A percentile compares a stretch with the other conserved stretches of the same genome.
These are phyloP conservation scores for Elephas maximus DNA, from an alignment of 2,113 vertebrate genomes.

Conservation along the genomic window DNA sequence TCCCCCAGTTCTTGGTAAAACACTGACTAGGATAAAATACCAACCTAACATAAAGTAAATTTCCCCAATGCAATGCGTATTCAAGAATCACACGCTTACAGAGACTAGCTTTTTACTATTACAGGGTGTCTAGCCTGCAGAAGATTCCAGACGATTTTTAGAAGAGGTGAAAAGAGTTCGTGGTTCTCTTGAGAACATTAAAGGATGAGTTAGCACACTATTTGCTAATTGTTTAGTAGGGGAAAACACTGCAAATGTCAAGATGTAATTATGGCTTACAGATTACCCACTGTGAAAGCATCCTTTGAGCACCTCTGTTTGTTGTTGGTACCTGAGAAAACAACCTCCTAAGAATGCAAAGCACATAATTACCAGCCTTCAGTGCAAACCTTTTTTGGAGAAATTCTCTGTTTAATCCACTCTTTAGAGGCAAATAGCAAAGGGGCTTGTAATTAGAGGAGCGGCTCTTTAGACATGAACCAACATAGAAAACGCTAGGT, in stretches of 20 bases:
- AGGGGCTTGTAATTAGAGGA: constrained; percentile 92
- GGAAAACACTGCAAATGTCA: constrained; percentile 8
- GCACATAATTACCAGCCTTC: constrained; percentile 94
- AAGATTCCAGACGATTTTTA: background rate
- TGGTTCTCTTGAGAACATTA: background rate
- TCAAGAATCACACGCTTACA: background rate
- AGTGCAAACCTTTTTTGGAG: constrained; percentile 92
- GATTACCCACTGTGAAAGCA: constrained; percentile 78
- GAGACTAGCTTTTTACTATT: background rate
- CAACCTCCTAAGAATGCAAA: constrained; percentile 90
- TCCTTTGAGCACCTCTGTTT: constrained; percentile 69
- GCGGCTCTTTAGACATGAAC: constrained; percentile 92
- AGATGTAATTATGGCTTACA: constrained; percentile 70
- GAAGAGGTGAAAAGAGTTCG: background rate
- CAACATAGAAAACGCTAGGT: constrained; percentile 93
- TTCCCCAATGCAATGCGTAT: background rate
- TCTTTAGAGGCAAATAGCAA: constrained; percentile 89
- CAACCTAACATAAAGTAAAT: background rate
- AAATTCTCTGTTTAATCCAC: constrained; percentile 90
- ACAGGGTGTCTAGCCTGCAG: too few species aligned
- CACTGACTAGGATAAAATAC: background rate
- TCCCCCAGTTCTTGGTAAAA: background rate
- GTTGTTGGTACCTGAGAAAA: constrained; percentile 81
- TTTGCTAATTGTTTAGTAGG: constrained; percentile 71
- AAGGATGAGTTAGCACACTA: background rate